Percentiles rank a stretch among this genome's conserved stretches.
phyloP scores from a whole-genome alignment of 1,140 invertebrate species.

The Kradibia gibbosae region DNA sequence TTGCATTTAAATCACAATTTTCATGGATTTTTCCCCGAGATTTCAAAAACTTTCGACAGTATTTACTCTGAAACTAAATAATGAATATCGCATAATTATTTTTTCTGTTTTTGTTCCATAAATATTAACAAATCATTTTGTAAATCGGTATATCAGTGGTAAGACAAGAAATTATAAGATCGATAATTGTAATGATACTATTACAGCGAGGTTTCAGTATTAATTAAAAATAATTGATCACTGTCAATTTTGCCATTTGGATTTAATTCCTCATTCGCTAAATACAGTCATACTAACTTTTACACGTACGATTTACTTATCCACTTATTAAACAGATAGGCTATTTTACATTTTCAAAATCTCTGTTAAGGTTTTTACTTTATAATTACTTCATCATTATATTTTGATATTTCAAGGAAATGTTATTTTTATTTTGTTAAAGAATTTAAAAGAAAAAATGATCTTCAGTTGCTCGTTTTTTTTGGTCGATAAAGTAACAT shows the following conservation, averaged over 20 bases:
- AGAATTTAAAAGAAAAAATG: no score
- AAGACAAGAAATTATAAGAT: constrained; percentile 28
- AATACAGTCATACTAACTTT: neutral
- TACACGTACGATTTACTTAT: neutral
- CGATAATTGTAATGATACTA: constrained; percentile 23
- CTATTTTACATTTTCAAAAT: constrained; percentile 7
- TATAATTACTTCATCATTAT: no score
- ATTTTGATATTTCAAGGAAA: no score
- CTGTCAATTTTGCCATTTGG: neutral
- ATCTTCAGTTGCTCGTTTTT: no score
- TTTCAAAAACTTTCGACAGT: constrained; percentile 57
- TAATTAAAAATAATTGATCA: constrained; percentile 1
- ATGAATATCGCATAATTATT: constrained; percentile 49
- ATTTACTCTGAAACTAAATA: constrained; percentile 24
- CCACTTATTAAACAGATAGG: neutral
- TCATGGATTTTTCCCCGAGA: constrained; percentile 55
- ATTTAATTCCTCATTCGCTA: neutral
- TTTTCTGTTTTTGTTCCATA: neutral
- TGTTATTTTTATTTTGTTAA: no score
- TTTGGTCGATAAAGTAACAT: no score
- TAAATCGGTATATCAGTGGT: constrained; percentile 23
- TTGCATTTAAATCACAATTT: constrained; percentile 54
- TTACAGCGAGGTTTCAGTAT: neutral
- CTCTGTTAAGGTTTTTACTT: neutral
- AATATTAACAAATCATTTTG: constrained; percentile 26